phyloP scores from a whole-genome alignment of 2,888 invertebrate species.

The Incurvaria masculella region DNA sequence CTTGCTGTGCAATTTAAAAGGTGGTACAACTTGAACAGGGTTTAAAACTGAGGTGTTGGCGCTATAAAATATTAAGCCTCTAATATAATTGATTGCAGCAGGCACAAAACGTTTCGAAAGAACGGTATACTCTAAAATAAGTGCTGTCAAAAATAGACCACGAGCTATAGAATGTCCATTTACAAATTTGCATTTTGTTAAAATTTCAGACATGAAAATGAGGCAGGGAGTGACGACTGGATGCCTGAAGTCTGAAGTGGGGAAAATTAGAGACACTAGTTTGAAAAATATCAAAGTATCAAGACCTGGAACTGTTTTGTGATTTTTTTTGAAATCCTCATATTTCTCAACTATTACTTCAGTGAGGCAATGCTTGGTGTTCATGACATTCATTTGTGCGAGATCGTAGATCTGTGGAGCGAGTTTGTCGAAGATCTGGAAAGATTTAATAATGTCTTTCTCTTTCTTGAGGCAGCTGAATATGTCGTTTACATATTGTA shows the following conservation, averaged over 20 bases:
- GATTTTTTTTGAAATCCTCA: slow-evolving; percentile 55
- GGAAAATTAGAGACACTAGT: slow-evolving; percentile 74
- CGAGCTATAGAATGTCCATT: slow-evolving; percentile 66
- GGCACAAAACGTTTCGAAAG: slow-evolving; percentile 81
- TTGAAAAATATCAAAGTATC: slow-evolving; percentile 80
- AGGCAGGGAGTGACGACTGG: slow-evolving; percentile 82
- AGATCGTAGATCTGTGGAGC: slow-evolving; percentile 64
- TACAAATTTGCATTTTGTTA: slow-evolving; percentile 62
- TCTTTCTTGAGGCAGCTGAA: slow-evolving; percentile 40
- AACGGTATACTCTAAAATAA: slow-evolving; percentile 74
- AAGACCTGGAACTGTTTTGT: slow-evolving; percentile 60
- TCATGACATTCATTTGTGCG: slow-evolving; percentile 66
- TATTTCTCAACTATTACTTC: slow-evolving; percentile 73
- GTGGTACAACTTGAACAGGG: slow-evolving; percentile 62
- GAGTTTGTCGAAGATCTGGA: slow-evolving; percentile 57
- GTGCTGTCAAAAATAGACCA: slow-evolving; percentile 71
- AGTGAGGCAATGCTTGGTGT: slow-evolving; percentile 62
- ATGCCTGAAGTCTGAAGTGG: slow-evolving; percentile 89
- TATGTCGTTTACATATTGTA: slow-evolving; percentile 74
- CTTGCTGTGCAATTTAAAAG: slow-evolving; percentile 59
- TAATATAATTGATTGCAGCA: slow-evolving; percentile 73
- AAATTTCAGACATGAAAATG: slow-evolving; percentile 79
- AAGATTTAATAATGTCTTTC: slow-evolving; percentile 47
- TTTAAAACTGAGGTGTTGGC: slow-evolving; percentile 60
- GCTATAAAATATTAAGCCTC: slow-evolving; percentile 71